phyloP scores from a whole-genome alignment of 2,113 vertebrate species.

The Pluvialis apricaria region DNA sequence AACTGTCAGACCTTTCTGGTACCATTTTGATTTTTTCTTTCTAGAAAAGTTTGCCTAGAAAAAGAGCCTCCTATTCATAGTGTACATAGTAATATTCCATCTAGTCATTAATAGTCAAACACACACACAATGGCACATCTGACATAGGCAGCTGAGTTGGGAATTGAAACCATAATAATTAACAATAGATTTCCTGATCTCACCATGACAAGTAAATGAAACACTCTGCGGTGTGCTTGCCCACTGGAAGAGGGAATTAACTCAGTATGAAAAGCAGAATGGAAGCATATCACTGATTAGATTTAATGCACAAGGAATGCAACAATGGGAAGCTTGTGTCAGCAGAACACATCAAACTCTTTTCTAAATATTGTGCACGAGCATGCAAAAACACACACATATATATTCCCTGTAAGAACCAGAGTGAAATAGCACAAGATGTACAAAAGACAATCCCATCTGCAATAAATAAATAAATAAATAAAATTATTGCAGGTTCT shows the following conservation, averaged over 20 bases:
- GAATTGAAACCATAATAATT: constrained; percentile 67
- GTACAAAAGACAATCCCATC: not conserved
- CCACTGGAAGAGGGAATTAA: constrained; percentile 60
- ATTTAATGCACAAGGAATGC: constrained; percentile 38
- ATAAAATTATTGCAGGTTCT: accelerated
- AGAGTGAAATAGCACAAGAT: not conserved
- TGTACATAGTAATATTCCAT: constrained; percentile 13
- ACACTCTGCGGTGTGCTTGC: constrained; percentile 36
- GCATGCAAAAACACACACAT: not conserved
- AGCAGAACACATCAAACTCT: constrained; percentile 31
- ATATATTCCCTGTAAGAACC: not conserved
- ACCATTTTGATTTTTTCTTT: not conserved
- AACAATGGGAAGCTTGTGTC: constrained; percentile 32
- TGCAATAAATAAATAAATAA: too few relatives aligned
- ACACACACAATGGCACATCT: constrained; percentile 23
- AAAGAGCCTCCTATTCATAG: not conserved
- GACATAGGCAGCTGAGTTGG: constrained; percentile 55
- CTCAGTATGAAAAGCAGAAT: constrained; percentile 45
- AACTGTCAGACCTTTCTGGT: not conserved
- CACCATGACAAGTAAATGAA: constrained; percentile 60
- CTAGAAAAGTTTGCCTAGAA: not conserved
- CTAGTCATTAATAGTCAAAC: constrained; percentile 44
- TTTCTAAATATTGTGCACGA: not conserved
- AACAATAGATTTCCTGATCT: constrained; percentile 65
- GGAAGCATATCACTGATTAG: constrained; percentile 40